Conservation (phyloP, 64 coral and sea anemone species). For the Montipora efflorescens region DNA sequence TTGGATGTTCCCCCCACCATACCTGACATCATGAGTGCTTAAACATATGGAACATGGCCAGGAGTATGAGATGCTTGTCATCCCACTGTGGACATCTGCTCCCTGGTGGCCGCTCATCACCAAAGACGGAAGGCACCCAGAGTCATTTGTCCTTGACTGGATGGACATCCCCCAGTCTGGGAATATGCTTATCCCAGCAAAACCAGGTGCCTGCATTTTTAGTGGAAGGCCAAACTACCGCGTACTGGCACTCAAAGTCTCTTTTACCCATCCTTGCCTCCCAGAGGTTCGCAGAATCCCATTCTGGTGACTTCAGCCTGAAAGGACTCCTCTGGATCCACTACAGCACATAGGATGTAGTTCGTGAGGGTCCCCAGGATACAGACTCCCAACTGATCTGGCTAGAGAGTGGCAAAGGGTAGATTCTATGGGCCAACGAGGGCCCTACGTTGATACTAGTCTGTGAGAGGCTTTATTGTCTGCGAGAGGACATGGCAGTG, state of each 20-base stretch:
- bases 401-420: neutral
- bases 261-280: neutral
- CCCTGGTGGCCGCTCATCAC: neutral
- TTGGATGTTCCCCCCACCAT: slow-evolving; percentile 59
- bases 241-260: no score
- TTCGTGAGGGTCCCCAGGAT: neutral
- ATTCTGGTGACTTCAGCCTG: neutral
- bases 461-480: no score
- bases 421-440: neutral
- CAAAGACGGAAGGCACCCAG: neutral
- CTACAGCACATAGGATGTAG: slow-evolving; percentile 5
- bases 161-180: neutral
- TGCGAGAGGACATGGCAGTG: neutral
- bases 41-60: slow-evolving; percentile 12
- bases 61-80: slow-evolving; percentile 15
- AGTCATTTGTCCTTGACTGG: neutral
- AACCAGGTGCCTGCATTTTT: neutral
- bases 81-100: slow-evolving; percentile 35
- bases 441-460: neutral
- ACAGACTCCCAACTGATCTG: neutral
- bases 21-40: slow-evolving; percentile 32
- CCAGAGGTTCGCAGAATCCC: neutral
- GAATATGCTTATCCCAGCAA: neutral
- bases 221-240: no score
- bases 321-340: neutral